Conservation (phyloP, 1,140 invertebrate species). For the Aphelinus atriplicis region DNA sequence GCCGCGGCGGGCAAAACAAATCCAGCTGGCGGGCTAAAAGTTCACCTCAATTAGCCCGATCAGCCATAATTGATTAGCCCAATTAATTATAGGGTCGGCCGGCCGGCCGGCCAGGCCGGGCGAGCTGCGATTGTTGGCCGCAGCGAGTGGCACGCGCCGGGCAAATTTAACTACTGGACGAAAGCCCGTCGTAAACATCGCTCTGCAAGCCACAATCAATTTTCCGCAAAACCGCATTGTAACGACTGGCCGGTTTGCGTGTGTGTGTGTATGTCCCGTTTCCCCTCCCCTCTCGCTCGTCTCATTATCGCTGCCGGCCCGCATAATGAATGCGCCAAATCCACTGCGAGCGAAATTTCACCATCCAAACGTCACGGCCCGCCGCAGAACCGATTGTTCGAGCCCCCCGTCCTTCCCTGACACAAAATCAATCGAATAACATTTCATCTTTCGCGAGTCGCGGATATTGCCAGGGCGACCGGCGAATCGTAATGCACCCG, state of each 20-base stretch:
- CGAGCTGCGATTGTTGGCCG: too few relatives aligned
- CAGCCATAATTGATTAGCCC: too few relatives aligned
- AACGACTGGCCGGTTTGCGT: not conserved
- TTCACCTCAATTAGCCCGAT: not conserved
- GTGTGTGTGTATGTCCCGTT: not conserved
- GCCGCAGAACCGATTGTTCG: not conserved
- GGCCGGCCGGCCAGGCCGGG: too few relatives aligned
- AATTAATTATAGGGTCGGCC: too few relatives aligned
- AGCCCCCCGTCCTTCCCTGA: too few relatives aligned
- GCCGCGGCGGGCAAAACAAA: too few relatives aligned
- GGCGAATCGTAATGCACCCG: too few relatives aligned
- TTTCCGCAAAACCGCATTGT: conserved; percentile 22
- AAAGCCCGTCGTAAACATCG: conserved; percentile 20
- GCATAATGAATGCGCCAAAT: conserved; percentile 13
- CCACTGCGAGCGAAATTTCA: not conserved
- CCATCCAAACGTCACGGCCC: not conserved
- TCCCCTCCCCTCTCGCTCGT: not conserved
- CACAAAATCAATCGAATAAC: conserved; percentile 8
- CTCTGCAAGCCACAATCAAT: conserved; percentile 32
- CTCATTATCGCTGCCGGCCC: conserved; percentile 19
- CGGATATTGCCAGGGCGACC: too few relatives aligned
- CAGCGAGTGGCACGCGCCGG: not conserved
- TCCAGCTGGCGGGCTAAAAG: not conserved
- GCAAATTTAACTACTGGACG: conserved; percentile 18
- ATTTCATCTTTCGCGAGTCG: too few relatives aligned